Percentiles rank a stretch among this genome's conserved stretches.
Evolutionary conservation across 2,888 invertebrate species (phyloP).

Genomic region (Plebejus anna): DNA sequence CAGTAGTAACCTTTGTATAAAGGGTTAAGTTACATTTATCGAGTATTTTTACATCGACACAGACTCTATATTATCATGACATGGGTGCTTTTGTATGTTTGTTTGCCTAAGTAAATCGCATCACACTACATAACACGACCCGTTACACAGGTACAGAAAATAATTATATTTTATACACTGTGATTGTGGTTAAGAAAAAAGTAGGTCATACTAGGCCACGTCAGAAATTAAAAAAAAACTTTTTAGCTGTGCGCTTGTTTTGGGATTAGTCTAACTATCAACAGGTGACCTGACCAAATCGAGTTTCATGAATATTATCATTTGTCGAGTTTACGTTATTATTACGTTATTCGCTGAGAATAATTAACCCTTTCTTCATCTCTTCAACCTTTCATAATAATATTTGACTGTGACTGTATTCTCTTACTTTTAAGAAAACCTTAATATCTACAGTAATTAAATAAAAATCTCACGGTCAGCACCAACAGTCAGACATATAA

Average conservation of each 20-base stretch:
- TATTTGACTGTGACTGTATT: too few relatives aligned
- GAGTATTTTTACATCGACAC: neutral
- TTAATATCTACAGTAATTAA: neutral
- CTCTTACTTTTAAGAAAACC: too few relatives aligned
- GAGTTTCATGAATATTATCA: too few relatives aligned
- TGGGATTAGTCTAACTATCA: too few relatives aligned
- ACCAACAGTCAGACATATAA: neutral
- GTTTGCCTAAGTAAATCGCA: neutral
- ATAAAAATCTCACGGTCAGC: neutral
- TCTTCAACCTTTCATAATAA: too few relatives aligned
- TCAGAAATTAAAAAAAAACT: too few relatives aligned
- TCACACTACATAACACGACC: neutral
- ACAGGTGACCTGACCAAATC: too few relatives aligned
- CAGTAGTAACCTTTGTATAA: neutral
- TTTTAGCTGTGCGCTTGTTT: too few relatives aligned
- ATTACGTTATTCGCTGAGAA: too few relatives aligned
- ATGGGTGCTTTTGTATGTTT: neutral
- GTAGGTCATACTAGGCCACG: too few relatives aligned
- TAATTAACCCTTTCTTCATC: too few relatives aligned
- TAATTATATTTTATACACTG: slow-evolving; percentile 19
- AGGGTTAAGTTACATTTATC: neutral
- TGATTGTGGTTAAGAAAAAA: neutral
- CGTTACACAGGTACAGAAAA: neutral
- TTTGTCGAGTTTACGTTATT: too few relatives aligned
- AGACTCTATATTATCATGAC: neutral